Evolutionary conservation across 2,888 invertebrate species (phyloP).

Genomic region (Hipparchia sbordonii): DNA sequence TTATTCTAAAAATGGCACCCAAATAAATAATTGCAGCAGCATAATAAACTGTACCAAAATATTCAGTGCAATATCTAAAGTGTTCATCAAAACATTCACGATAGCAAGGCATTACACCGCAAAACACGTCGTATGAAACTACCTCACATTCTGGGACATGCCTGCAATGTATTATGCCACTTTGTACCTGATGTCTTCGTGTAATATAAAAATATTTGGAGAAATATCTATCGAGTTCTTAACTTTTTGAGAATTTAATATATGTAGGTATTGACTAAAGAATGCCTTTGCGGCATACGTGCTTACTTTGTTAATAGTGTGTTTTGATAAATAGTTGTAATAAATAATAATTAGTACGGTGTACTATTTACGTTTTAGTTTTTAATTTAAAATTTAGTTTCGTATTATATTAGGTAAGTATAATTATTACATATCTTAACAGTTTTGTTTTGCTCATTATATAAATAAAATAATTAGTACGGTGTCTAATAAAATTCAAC

Average conservation of each 20-base stretch:
- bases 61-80: conserved; percentile 33
- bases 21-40: not conserved
- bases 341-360: no score
- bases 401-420: no score
- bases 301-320: not conserved
- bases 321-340: not conserved
- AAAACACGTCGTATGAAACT: conserved; percentile 27
- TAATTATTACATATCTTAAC: no score
- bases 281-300: not conserved
- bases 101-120: conserved; percentile 28
- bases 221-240: not conserved
- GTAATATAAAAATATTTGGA: conserved; percentile 18
- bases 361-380: no score
- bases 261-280: not conserved
- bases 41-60: conserved; percentile 16
- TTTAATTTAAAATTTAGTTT: no score
- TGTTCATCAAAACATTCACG: conserved; percentile 33
- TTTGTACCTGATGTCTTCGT: conserved; percentile 29
- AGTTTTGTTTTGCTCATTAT: no score
- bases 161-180: conserved; percentile 32
- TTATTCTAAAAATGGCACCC: no score
- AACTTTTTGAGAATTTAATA: conserved; percentile 2
- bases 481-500: no score
- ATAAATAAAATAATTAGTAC: no score
- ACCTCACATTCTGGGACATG: conserved; percentile 30